These are phyloP conservation scores for Cantharis rustica DNA, from an alignment of 2,888 invertebrate genomes.

Conservation along the genomic window DNA sequence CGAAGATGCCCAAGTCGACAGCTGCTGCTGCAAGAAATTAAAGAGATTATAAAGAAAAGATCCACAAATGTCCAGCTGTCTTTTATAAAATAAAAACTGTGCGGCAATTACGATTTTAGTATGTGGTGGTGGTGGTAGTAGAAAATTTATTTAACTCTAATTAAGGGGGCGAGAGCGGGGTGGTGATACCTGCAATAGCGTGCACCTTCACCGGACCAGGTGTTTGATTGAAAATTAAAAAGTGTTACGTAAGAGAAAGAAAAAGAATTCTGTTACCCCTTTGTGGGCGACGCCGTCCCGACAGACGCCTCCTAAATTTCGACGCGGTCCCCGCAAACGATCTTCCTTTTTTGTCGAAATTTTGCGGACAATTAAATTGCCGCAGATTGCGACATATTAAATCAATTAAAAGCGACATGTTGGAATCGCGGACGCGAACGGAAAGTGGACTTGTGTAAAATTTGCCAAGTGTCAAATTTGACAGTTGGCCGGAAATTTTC, in stretches of 20 bases:
- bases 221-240: neutral
- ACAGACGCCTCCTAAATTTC: neutral
- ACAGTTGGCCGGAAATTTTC: neutral
- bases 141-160: neutral
- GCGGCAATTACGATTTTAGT: neutral
- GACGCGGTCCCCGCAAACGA: neutral
- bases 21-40: constrained; percentile 51
- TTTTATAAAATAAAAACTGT: neutral
- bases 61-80: constrained; percentile 19
- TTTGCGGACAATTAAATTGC: neutral
- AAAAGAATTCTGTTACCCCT: neutral
- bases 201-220: neutral
- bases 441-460: neutral
- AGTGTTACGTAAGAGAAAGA: neutral
- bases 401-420: neutral
- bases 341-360: neutral
- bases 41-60: constrained; percentile 33
- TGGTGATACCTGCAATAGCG: neutral
- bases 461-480: neutral
- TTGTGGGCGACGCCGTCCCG: neutral
- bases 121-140: neutral
- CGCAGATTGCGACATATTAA: neutral
- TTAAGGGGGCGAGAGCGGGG: neutral
- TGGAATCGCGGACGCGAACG: neutral
- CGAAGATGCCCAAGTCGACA: constrained; percentile 48